These are phyloP conservation scores for Drosophila lacertosa DNA, from an alignment of 1,140 invertebrate species.

Conservation along the genomic window DNA sequence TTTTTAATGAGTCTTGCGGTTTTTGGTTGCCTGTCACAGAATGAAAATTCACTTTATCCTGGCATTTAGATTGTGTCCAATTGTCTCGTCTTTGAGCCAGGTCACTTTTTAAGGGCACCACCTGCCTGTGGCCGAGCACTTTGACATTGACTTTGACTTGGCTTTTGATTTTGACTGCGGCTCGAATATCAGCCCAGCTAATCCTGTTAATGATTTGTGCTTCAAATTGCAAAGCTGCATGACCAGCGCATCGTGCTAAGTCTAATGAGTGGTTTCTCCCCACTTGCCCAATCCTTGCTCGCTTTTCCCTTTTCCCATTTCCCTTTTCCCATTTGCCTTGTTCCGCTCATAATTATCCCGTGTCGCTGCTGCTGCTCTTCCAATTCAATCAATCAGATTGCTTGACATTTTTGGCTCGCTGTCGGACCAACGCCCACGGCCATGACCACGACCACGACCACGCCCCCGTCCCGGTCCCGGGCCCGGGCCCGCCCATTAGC, in stretches of 20 bases:
- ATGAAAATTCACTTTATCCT: conserved; percentile 21
- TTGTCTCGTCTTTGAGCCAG: conserved; percentile 28
- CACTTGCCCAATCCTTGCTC: too few relatives aligned
- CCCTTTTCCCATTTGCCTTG: background rate
- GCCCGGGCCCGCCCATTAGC: background rate
- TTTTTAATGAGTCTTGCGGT: conserved; percentile 53
- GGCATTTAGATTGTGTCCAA: conserved; percentile 22
- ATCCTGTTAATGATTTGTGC: conserved; percentile 44
- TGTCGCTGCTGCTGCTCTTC: conserved; percentile 49
- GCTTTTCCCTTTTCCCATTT: background rate
- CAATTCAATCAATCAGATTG: conserved; percentile 80
- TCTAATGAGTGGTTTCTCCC: conserved; percentile 26
- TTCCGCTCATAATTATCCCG: conserved; percentile 29
- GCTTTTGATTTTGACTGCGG: too few relatives aligned
- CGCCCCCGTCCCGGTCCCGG: background rate
- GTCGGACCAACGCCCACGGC: conserved; percentile 9
- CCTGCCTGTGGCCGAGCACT: too few relatives aligned
- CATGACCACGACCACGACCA: background rate
- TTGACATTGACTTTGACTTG: conserved; percentile 19
- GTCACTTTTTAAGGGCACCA: background rate
- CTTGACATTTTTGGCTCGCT: conserved; percentile 44
- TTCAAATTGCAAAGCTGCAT: conserved; percentile 40
- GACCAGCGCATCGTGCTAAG: conserved; percentile 35
- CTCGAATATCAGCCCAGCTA: conserved; percentile 38
- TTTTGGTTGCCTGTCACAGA: conserved; percentile 7